Conservation (phyloP, 2,888 invertebrate species). For the Cerastoderma edule region DNA sequence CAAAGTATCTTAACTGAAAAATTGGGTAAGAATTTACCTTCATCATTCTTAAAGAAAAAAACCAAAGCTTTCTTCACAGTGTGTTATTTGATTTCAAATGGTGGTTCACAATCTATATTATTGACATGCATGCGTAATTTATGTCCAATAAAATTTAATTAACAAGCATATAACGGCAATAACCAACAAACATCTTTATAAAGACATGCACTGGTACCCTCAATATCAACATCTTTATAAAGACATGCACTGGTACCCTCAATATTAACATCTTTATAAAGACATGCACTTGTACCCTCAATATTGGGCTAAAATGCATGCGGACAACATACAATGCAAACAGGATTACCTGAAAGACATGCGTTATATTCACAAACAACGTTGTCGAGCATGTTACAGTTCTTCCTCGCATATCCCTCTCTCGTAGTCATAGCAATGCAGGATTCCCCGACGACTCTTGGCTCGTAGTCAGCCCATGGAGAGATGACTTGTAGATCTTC, state of each 20-base stretch:
- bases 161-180: not conserved
- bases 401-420: not conserved
- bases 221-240: not conserved
- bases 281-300: not conserved
- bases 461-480: constrained; percentile 15
- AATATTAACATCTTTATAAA: not conserved
- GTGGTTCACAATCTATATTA: too few relatives aligned
- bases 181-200: not conserved
- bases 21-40: too few relatives aligned
- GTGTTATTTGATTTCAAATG: too few relatives aligned
- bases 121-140: too few relatives aligned
- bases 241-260: not conserved
- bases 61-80: too few relatives aligned
- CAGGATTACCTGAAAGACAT: constrained; percentile 1
- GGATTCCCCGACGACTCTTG: not conserved
- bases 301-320: not conserved
- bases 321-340: not conserved
- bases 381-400: not conserved
- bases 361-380: constrained; percentile 20
- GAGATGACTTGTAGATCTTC: constrained; percentile 4
- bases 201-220: not conserved
- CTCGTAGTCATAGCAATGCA: constrained; percentile 1
- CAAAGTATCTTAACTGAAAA: too few relatives aligned
- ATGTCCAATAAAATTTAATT: not conserved
- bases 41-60: too few relatives aligned